Percentiles rank a stretch among this genome's conserved stretches.
Evolutionary conservation across 2,888 invertebrate genomes (phyloP).

Genomic region (Cerastis rubricosa): DNA sequence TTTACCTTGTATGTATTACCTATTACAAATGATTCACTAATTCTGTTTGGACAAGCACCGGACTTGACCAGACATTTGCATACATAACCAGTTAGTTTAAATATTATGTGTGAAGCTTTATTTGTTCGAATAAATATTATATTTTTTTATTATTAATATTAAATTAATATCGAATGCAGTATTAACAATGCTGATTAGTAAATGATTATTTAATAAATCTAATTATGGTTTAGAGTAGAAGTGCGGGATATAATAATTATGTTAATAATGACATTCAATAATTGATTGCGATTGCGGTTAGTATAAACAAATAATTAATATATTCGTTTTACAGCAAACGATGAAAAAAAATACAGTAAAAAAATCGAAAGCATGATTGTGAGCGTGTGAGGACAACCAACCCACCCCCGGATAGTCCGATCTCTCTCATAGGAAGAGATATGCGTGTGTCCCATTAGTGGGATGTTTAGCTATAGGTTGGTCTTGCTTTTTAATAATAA

Average conservation of each 20-base stretch:
- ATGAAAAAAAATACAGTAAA: no score
- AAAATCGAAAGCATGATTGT: neutral
- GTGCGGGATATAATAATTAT: neutral
- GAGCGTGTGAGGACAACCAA: no score
- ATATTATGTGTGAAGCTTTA: constrained; percentile 29
- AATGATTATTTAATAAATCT: neutral
- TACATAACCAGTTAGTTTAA: constrained; percentile 36
- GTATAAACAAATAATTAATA: no score
- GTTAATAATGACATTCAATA: neutral
- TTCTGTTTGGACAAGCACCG: constrained; percentile 31
- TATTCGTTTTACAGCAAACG: no score
- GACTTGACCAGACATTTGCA: constrained; percentile 39
- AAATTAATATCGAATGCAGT: constrained; percentile 10
- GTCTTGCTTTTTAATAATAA: no score
- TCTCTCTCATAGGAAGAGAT: no score
- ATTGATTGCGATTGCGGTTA: neutral
- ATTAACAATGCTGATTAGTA: constrained; percentile 4
- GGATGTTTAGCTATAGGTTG: no score
- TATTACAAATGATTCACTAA: constrained; percentile 49
- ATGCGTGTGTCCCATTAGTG: no score
- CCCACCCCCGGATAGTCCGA: no score
- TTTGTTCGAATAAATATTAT: constrained; percentile 1
- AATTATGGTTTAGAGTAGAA: neutral
- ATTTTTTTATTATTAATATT: no score
- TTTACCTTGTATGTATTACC: constrained; percentile 29